Conservation (phyloP, 2,113 vertebrate species). For the Nerophis lumbriciformis region DNA sequence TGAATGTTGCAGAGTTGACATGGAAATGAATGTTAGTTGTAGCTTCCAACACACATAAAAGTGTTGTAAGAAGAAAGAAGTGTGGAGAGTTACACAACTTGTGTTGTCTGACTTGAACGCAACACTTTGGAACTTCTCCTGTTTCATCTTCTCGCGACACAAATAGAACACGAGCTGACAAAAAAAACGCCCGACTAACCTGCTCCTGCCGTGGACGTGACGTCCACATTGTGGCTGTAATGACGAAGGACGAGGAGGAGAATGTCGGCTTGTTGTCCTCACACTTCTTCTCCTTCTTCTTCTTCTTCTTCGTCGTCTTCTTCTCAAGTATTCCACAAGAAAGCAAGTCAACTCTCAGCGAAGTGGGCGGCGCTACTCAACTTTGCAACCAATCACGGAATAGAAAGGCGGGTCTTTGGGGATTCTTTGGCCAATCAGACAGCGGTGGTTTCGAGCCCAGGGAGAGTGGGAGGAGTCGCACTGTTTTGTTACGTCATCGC, state of each 20-base stretch:
- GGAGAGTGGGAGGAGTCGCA: conserved; percentile 31
- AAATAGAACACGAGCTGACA: conserved; percentile 36
- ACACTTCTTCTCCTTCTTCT: too few species aligned
- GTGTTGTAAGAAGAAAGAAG: too few species aligned
- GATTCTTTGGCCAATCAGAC: neutral
- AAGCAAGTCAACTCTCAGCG: conserved; percentile 38
- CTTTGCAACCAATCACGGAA: conserved; percentile 42
- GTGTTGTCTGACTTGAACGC: too few species aligned
- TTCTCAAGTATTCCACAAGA: conserved; percentile 31
- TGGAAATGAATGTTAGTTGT: too few species aligned
- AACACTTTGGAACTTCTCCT: too few species aligned
- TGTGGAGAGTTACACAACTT: too few species aligned
- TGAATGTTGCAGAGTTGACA: too few species aligned
- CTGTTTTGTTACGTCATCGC: neutral
- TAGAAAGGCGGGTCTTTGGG: neutral
- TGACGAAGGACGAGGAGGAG: too few species aligned
- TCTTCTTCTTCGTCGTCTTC: too few species aligned
- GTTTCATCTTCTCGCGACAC: conserved; percentile 13
- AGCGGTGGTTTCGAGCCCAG: neutral
- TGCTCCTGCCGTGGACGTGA: conserved; percentile 50
- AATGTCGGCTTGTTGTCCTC: too few species aligned
- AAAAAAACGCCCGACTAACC: conserved; percentile 48
- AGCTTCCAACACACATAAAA: too few species aligned
- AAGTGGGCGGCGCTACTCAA: conserved; percentile 32
- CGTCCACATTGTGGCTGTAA: conserved; percentile 44